phyloP scores from a whole-genome alignment of 2,797 vertebrate genomes.

The Coregonus ussuriensis region DNA sequence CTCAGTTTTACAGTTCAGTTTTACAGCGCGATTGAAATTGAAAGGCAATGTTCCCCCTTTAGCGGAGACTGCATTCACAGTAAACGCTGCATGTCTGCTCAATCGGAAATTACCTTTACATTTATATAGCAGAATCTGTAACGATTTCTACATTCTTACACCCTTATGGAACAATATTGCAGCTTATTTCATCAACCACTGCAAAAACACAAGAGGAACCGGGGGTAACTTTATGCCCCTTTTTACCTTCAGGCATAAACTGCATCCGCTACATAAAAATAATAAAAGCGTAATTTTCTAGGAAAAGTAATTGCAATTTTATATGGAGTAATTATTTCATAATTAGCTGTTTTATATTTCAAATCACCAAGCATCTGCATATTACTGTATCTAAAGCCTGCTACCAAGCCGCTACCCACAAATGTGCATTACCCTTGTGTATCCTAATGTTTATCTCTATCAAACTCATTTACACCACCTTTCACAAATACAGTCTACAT shows the following conservation, averaged over 20 bases:
- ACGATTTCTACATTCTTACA: conserved; percentile 52
- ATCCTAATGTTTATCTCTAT: background rate
- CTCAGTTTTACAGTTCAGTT: too few relatives aligned
- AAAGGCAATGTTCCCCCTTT: too few relatives aligned
- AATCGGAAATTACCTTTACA: too few relatives aligned
- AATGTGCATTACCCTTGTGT: background rate
- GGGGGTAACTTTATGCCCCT: conserved; percentile 64
- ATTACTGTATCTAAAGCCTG: conserved; percentile 40
- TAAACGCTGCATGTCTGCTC: too few relatives aligned
- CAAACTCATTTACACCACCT: too few relatives aligned
- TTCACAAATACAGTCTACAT: too few relatives aligned
- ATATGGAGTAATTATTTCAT: conserved; percentile 63
- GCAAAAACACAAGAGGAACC: conserved; percentile 72
- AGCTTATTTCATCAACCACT: conserved; percentile 72
- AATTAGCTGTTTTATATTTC: conserved; percentile 72
- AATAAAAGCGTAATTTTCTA: conserved; percentile 63
- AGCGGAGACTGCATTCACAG: too few relatives aligned
- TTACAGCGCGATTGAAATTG: too few relatives aligned
- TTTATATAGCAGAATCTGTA: background rate
- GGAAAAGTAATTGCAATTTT: conserved; percentile 62
- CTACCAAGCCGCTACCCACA: background rate
- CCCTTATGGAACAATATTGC: conserved; percentile 67
- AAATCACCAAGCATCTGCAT: conserved; percentile 62
- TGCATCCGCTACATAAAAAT: conserved; percentile 62
- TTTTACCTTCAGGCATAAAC: conserved; percentile 71